Conservation (phyloP, 2,797 vertebrate species). For the Pyrrhura leucotis region DNA sequence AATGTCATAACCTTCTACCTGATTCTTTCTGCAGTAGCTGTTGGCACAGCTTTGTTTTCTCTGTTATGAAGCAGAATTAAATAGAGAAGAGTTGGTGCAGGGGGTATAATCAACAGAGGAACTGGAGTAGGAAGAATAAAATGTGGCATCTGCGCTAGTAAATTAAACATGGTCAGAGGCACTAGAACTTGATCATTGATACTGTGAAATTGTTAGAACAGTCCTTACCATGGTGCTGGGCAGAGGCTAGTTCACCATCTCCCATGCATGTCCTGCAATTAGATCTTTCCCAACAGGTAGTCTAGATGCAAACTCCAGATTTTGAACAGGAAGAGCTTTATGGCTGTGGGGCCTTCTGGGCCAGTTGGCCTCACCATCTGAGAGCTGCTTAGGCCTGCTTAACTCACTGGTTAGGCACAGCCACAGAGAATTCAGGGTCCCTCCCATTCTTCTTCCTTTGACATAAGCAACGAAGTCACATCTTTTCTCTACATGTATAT, state of each 20-base stretch:
- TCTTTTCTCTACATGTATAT: background rate
- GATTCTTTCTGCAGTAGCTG: background rate
- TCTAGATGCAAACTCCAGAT: background rate
- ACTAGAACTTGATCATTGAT: background rate
- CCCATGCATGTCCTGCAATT: background rate
- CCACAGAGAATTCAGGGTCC: background rate
- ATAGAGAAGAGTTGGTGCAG: background rate
- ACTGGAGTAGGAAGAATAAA: background rate
- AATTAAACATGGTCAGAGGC: background rate
- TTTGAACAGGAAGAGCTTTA: background rate
- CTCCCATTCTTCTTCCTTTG: background rate
- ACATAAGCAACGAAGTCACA: background rate
- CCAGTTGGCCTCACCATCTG: too few species aligned
- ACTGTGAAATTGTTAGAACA: background rate
- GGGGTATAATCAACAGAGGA: background rate
- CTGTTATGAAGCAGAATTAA: background rate
- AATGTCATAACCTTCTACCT: conserved; percentile 34
- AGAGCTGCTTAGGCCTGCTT: background rate
- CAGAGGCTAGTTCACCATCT: background rate
- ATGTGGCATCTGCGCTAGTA: background rate
- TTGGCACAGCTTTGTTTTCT: background rate
- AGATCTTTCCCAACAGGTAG: background rate
- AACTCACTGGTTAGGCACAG: background rate
- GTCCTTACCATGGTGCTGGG: background rate
- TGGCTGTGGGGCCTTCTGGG: background rate